These are phyloP conservation scores for Parasteatoda tepidariorum DNA, from an alignment of 1,140 invertebrate species.

Conservation along the genomic window DNA sequence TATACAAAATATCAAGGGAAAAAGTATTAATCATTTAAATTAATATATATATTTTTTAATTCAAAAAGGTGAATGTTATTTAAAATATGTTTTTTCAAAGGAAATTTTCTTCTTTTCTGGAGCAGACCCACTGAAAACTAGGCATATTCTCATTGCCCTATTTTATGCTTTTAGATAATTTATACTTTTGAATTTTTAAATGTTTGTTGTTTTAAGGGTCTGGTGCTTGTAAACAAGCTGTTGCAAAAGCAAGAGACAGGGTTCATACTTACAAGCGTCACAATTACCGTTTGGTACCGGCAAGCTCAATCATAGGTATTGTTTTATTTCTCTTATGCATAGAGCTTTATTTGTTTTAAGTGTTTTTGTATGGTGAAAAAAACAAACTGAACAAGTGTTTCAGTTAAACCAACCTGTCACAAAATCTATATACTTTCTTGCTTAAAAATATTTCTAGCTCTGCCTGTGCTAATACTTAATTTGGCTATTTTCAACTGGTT, in stretches of 20 bases:
- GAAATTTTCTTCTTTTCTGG: background rate
- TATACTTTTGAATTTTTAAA: background rate
- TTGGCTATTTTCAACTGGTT: no score
- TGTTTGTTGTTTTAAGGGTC: constrained; percentile 65
- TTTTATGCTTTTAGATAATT: background rate
- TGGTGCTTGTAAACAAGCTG: constrained; percentile 66
- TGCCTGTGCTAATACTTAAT: no score
- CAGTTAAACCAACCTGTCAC: background rate
- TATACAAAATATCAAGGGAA: no score
- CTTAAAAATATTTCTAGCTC: no score
- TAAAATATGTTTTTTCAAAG: no score
- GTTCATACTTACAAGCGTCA: constrained; percentile 65
- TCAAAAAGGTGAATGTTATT: no score
- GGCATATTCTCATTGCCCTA: background rate
- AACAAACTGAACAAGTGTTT: background rate
- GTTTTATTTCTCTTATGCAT: no score
- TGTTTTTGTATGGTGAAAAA: background rate
- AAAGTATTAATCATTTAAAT: no score
- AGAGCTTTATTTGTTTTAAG: background rate
- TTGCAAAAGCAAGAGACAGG: constrained; percentile 68
- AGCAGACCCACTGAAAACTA: background rate
- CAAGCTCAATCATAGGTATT: constrained; percentile 61
- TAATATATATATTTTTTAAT: no score
- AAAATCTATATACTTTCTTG: no score
- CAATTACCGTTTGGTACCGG: constrained; percentile 60